Conservation (phyloP, 2,797 vertebrate species). For the Choloepus didactylus region DNA sequence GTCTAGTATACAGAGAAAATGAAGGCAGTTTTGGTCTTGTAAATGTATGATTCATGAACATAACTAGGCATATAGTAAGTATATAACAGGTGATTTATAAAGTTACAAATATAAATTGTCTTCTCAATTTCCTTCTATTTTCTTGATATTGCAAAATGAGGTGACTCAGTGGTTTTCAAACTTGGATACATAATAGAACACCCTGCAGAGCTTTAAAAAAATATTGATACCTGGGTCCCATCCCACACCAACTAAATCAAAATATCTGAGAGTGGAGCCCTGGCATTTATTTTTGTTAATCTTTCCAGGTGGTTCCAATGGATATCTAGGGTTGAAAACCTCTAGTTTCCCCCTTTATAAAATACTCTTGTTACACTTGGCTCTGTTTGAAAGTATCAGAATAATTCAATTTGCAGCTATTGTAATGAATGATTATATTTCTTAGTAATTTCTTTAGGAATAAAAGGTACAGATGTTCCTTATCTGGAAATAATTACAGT, state of each 20-base stretch:
- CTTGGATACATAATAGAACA: background rate
- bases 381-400: background rate
- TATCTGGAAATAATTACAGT: slow-evolving; percentile 55
- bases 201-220: slow-evolving; percentile 29
- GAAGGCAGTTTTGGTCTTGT: slow-evolving; percentile 16
- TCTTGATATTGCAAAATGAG: slow-evolving; percentile 7
- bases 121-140: background rate
- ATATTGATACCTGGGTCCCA: background rate
- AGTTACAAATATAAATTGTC: slow-evolving; percentile 48
- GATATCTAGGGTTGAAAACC: background rate
- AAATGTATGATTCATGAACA: slow-evolving; percentile 38
- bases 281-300: background rate
- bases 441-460: slow-evolving; percentile 31
- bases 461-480: slow-evolving; percentile 46
- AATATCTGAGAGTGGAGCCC: background rate
- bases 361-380: slow-evolving; percentile 18
- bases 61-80: background rate
- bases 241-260: background rate
- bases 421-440: background rate
- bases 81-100: slow-evolving; percentile 49
- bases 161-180: background rate
- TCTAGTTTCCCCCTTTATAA: background rate
- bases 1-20: slow-evolving; percentile 17
- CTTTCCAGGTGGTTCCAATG: slow-evolving; percentile 37
- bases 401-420: slow-evolving; percentile 17